Evolutionary conservation across 1,140 invertebrate species (phyloP).

Genomic region (Rhagoletis zephyria): DNA sequence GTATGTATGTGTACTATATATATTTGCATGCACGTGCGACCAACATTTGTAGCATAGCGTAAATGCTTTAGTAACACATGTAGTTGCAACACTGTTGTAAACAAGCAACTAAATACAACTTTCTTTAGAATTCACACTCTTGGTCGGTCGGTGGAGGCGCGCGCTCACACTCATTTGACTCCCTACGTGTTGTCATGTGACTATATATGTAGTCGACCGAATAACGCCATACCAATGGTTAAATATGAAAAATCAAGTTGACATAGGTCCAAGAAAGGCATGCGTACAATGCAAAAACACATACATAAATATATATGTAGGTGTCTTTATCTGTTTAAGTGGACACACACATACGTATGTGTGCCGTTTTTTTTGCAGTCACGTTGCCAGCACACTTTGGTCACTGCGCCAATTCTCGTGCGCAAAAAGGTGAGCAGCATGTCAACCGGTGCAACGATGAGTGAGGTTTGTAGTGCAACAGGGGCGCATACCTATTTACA

Average conservation of each 20-base stretch:
- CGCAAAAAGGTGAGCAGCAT: slow-evolving; percentile 19
- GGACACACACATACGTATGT: background rate
- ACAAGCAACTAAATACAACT: slow-evolving; percentile 3
- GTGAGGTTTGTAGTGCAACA: background rate
- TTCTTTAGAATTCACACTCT: slow-evolving; percentile 32
- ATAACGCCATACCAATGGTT: slow-evolving; percentile 5
- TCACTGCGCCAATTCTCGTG: slow-evolving; percentile 38
- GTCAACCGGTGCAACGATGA: background rate
- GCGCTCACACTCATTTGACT: slow-evolving; percentile 16
- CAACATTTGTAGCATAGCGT: background rate
- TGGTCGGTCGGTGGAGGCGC: background rate
- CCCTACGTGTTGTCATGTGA: slow-evolving; percentile 34
- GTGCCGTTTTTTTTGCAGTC: slow-evolving; percentile 2
- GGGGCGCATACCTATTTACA: background rate
- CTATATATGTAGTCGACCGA: background rate
- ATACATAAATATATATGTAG: no score
- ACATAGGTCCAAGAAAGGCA: slow-evolving; percentile 2
- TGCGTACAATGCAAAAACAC: no score
- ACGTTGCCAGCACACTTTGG: slow-evolving; percentile 40
- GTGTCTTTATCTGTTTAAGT: no score
- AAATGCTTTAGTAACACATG: background rate
- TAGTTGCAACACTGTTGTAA: slow-evolving; percentile 9
- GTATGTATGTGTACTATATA: background rate
- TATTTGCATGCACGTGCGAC: slow-evolving; percentile 15
- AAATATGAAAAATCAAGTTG: background rate